Percentiles rank a stretch among this genome's conserved stretches.
Conservation (phyloP, 2,888 invertebrate genomes). For the Cyclophora punctaria region DNA sequence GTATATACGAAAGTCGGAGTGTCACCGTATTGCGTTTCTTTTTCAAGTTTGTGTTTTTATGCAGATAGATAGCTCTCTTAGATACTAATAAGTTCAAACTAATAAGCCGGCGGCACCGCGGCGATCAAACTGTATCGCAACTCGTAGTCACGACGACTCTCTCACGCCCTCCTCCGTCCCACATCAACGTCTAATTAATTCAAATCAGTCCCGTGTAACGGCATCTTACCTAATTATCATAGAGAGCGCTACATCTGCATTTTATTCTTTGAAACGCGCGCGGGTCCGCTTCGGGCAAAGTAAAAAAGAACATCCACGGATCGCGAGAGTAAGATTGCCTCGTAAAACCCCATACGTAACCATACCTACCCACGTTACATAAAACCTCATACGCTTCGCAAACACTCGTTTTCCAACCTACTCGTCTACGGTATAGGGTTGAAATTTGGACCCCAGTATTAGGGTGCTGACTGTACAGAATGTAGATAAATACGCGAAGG, state of each 20-base stretch:
- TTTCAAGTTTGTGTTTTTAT: no score
- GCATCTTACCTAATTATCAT: conserved; percentile 9
- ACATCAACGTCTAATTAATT: conserved; percentile 1
- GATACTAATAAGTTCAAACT: no score
- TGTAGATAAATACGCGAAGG: conserved; percentile 14
- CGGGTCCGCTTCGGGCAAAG: conserved; percentile 43
- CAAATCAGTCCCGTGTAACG: conserved; percentile 1
- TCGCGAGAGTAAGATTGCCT: conserved; percentile 59
- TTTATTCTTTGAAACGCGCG: conserved; percentile 37
- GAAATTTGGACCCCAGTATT: no score
- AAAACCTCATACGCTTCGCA: conserved; percentile 9
- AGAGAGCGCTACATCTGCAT: conserved; percentile 16
- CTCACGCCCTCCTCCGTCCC: not conserved
- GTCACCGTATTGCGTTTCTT: no score
- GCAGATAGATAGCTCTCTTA: no score
- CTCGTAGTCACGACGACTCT: no score
- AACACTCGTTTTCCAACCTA: conserved; percentile 9
- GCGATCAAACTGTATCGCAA: no score
- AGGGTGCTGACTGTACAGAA: conserved; percentile 7
- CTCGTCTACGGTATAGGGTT: no score
- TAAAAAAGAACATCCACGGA: conserved; percentile 61
- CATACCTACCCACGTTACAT: conserved; percentile 4
- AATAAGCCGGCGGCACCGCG: no score
- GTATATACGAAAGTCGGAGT: no score
- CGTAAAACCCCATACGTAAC: conserved; percentile 46